Percentiles rank a stretch among this genome's conserved stretches.
Conservation (phyloP, 2,797 vertebrate species). For the Varecia variegata region DNA sequence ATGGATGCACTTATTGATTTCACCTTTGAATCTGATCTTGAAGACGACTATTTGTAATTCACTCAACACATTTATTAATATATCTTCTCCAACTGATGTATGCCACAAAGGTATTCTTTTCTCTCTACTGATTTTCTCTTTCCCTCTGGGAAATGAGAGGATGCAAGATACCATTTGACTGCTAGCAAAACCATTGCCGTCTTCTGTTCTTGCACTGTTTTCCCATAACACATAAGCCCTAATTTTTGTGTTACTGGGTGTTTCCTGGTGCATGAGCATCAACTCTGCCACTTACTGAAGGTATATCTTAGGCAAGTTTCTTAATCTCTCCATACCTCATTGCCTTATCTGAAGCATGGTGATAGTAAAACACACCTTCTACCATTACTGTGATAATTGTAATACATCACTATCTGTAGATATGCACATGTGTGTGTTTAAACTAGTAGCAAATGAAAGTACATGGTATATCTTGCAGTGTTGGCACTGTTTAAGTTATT, state of each 20-base stretch:
- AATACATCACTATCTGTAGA: background rate
- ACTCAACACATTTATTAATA: background rate
- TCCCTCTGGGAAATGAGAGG: background rate
- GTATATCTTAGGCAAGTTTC: background rate
- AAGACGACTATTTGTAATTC: conserved; percentile 10
- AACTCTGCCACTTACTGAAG: background rate
- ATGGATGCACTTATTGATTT: background rate
- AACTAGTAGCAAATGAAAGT: background rate
- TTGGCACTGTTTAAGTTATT: background rate
- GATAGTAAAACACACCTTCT: background rate
- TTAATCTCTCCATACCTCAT: background rate
- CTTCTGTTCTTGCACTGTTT: background rate
- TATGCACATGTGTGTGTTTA: background rate
- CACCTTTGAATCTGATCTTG: background rate
- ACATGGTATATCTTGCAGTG: background rate
- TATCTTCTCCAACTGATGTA: background rate
- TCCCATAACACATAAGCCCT: background rate
- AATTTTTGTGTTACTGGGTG: background rate
- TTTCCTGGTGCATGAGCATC: background rate
- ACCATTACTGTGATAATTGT: background rate
- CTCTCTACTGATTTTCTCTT: background rate
- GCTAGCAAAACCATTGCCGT: background rate
- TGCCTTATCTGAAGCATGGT: background rate
- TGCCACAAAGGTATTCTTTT: background rate
- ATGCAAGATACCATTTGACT: background rate